phyloP scores from a whole-genome alignment of 2,888 invertebrate species.

The Parthenolecanium corni region DNA sequence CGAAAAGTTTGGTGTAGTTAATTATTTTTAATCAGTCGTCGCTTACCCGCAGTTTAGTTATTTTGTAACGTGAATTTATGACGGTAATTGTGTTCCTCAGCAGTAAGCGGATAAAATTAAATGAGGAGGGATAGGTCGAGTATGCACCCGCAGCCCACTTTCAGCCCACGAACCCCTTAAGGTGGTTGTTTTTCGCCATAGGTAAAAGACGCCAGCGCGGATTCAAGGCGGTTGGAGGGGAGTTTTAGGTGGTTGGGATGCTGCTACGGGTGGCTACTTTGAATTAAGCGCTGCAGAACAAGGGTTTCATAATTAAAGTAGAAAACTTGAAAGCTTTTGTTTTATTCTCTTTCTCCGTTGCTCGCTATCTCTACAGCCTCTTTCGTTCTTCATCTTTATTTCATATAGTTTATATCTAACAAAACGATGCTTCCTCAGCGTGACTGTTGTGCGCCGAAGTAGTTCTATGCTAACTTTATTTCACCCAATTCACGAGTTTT shows the following conservation, averaged over 20 bases:
- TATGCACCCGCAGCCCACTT: too few relatives aligned
- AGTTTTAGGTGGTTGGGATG: too few relatives aligned
- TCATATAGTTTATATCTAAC: too few relatives aligned
- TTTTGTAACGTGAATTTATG: conserved; percentile 17
- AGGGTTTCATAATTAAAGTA: conserved; percentile 23
- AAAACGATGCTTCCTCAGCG: too few relatives aligned
- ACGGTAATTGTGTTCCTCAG: conserved; percentile 16
- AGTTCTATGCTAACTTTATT: not conserved
- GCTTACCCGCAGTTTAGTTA: not conserved
- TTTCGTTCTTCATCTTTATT: not conserved
- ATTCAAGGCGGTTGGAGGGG: not conserved
- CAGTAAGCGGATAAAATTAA: conserved; percentile 22
- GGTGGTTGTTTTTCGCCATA: too few relatives aligned
- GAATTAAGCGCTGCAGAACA: conserved; percentile 18
- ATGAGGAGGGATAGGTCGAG: conserved; percentile 1
- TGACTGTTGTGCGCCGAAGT: too few relatives aligned
- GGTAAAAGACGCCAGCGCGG: not conserved
- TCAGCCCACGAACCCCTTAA: too few relatives aligned
- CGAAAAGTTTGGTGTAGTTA: not conserved
- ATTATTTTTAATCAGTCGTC: conserved; percentile 21
- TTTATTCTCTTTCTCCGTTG: not conserved
- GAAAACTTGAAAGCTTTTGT: conserved; percentile 28
- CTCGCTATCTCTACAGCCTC: not conserved
- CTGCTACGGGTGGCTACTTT: not conserved
- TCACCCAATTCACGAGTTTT: conserved; percentile 17